phyloP scores from a whole-genome alignment of 2,113 vertebrate genomes.

The Leptosomus discolor region DNA sequence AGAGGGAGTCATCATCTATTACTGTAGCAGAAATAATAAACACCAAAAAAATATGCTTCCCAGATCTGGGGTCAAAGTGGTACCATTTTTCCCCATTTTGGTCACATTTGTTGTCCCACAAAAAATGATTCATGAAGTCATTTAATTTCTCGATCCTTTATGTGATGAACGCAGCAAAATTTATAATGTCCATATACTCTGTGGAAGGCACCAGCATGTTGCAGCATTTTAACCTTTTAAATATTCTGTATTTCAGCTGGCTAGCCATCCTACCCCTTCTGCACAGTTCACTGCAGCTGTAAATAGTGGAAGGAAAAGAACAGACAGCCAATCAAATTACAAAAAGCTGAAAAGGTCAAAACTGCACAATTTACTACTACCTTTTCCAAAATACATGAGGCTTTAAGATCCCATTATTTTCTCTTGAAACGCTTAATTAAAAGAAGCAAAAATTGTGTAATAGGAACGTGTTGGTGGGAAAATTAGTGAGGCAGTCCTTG shows the following conservation, averaged over 20 bases:
- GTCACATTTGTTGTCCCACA: constrained; percentile 51
- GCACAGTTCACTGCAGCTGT: constrained; percentile 68
- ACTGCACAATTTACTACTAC: constrained; percentile 63
- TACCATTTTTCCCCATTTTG: constrained; percentile 23
- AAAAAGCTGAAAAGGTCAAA: constrained; percentile 68
- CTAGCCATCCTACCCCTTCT: constrained; percentile 48
- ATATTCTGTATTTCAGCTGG: constrained; percentile 59
- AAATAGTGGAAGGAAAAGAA: constrained; percentile 63
- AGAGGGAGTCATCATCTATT: not conserved
- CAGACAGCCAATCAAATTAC: constrained; percentile 64
- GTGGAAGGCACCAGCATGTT: constrained; percentile 42
- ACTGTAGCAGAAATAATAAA: constrained; percentile 22
- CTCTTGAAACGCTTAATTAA: constrained; percentile 51
- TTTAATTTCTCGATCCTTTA: constrained; percentile 49
- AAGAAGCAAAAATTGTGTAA: constrained; percentile 46
- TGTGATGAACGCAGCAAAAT: not conserved
- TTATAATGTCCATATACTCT: constrained; percentile 47
- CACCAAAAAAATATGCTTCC: not conserved
- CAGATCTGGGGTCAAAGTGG: not conserved
- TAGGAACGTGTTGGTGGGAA: not conserved
- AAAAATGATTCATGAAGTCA: constrained; percentile 44
- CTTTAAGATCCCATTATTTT: constrained; percentile 61
- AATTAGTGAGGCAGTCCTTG: not conserved
- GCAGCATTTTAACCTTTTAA: constrained; percentile 70
- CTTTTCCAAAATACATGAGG: constrained; percentile 64